Conservation (phyloP, 2,888 invertebrate genomes). For the Diloba caeruleocephala region DNA sequence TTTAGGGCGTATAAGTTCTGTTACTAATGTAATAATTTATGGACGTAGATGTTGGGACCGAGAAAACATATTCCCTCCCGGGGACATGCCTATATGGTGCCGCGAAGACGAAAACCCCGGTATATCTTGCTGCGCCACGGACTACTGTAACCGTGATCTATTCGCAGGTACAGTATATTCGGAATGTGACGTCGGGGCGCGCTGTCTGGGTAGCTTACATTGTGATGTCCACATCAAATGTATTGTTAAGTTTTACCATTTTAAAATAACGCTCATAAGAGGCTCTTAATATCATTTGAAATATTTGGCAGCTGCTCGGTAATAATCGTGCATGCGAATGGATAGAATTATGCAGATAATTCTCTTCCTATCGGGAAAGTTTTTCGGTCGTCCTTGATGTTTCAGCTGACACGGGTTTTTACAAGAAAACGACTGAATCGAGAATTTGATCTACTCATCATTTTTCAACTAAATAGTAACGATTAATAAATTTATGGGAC, state of each 20-base stretch:
- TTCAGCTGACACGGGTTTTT: conserved; percentile 24
- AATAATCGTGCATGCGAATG: conserved; percentile 64
- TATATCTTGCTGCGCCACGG: conserved; percentile 91
- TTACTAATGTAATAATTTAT: conserved; percentile 74
- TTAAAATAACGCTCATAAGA: conserved; percentile 46
- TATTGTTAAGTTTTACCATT: conserved; percentile 59
- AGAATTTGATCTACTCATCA: conserved; percentile 10
- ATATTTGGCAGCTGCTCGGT: conserved; percentile 33
- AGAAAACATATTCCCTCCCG: conserved; percentile 89
- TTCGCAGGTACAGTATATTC: conserved; percentile 79
- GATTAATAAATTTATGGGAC: conserved; percentile 31
- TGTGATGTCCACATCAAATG: conserved; percentile 79
- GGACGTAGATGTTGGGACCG: conserved; percentile 90
- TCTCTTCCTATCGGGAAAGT: conserved; percentile 22
- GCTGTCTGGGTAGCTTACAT: conserved; percentile 76
- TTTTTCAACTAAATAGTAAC: conserved; percentile 13
- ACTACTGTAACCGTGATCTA: conserved; percentile 91
- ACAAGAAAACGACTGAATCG: conserved; percentile 1
- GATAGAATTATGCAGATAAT: conserved; percentile 47
- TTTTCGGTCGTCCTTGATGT: conserved; percentile 32
- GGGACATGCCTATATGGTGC: conserved; percentile 90
- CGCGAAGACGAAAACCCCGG: conserved; percentile 79
- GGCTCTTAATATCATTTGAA: conserved; percentile 48
- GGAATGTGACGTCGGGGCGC: conserved; percentile 74
- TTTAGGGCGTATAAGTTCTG: conserved; percentile 55